phyloP scores from a whole-genome alignment of 92 coral and sea anemone species.

The Bergia sp. region DNA sequence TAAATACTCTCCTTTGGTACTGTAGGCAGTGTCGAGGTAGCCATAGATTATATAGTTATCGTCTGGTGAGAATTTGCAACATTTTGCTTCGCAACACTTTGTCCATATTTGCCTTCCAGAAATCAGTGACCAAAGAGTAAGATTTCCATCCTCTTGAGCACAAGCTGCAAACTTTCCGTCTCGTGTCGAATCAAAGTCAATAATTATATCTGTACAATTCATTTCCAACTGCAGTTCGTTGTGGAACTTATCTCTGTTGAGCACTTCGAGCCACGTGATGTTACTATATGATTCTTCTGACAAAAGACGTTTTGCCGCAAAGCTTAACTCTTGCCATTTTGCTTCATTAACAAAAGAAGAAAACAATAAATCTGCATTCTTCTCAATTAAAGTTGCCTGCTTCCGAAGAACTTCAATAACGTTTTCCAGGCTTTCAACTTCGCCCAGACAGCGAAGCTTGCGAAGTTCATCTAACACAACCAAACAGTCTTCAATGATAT shows the following conservation, averaged over 20 bases:
- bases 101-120: constrained; percentile 49
- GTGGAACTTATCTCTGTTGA: constrained; percentile 40
- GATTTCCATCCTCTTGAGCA: constrained; percentile 50
- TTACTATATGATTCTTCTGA: constrained; percentile 33
- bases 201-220: constrained; percentile 46
- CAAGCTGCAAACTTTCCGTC: constrained; percentile 49
- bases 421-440: constrained; percentile 30
- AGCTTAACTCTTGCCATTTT: constrained; percentile 38
- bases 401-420: constrained; percentile 47
- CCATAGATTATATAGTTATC: constrained; percentile 3
- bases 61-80: constrained; percentile 5
- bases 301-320: constrained; percentile 46
- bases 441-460: constrained; percentile 8
- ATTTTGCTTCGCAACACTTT: neutral
- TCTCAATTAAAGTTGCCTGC: constrained; percentile 27
- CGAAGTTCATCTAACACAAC: constrained; percentile 35
- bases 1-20: neutral
- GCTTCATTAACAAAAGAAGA: constrained; percentile 61
- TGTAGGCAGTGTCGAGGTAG: neutral
- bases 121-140: constrained; percentile 58
- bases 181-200: constrained; percentile 47
- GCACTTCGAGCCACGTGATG: constrained; percentile 46
- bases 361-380: constrained; percentile 51
- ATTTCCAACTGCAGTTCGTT: constrained; percentile 51
- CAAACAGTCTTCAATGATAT: constrained; percentile 34